phyloP scores from a whole-genome alignment of 2,888 invertebrate species.

The Allygus modestus region DNA sequence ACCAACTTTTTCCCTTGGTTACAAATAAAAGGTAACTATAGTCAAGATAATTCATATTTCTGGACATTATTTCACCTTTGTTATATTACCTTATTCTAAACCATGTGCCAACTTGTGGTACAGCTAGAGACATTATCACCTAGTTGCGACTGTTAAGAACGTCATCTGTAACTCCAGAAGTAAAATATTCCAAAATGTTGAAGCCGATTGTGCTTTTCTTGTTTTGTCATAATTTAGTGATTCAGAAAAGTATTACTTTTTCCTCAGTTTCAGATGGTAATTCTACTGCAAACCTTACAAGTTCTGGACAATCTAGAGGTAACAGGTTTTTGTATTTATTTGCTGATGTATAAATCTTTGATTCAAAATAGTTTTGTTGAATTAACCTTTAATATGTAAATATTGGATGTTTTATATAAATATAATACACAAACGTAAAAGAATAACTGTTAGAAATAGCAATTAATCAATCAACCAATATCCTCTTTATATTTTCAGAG shows the following conservation, averaged over 20 bases:
- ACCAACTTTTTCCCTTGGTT: too few relatives aligned
- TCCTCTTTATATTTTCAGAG: too few relatives aligned
- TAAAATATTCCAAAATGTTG: neutral
- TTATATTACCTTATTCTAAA: neutral
- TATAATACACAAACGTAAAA: too few relatives aligned
- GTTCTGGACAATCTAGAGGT: neutral
- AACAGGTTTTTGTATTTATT: neutral
- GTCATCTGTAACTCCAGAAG: neutral
- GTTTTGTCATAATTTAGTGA: neutral
- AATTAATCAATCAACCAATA: too few relatives aligned
- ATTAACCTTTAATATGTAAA: too few relatives aligned
- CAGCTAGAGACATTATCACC: conserved; percentile 1
- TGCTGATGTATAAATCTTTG: too few relatives aligned
- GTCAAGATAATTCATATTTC: too few relatives aligned
- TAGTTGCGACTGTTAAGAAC: neutral
- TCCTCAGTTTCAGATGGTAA: neutral
- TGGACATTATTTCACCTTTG: neutral
- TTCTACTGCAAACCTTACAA: neutral
- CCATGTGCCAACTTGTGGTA: neutral
- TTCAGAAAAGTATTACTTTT: neutral
- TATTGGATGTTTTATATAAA: too few relatives aligned
- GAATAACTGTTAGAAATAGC: too few relatives aligned
- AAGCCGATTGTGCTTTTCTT: neutral
- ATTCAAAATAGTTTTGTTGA: too few relatives aligned
- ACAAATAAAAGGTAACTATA: too few relatives aligned